Base-by-base conservation (phyloP, 2,797 vertebrate species). In the Enteromius mattozi region DNA sequence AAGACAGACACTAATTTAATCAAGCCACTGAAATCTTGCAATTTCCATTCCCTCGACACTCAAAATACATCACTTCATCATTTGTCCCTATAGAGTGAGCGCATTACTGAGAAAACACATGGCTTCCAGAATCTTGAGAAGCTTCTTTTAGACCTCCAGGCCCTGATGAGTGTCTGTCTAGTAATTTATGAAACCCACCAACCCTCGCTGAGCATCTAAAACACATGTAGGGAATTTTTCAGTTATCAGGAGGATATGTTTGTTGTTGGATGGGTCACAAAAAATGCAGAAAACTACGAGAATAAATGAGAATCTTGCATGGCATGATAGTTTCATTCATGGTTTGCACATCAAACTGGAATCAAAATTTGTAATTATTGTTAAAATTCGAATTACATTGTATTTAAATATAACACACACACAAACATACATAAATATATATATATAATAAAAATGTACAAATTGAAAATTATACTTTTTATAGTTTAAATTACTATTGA, bases 1-100 rank as follows among this genome's bases (percentile, higher is more conserved):
- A 14, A 9, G 66, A 78, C 63, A 65, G 63, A 27, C 8, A 7
- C 13, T 84, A 45, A 70, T 70, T 78, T 59, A 77, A 78, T 45
- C 63, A 78, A 70, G 49, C 49, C 6, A 3, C 24, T 78, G 49
- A 61, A 61, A 78, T 59, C 37, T 14, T 49, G 6, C 24, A 35
- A 21, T 69, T 83, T 84, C 21, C 37, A 51, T 70, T 71, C 47
- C n/a, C 3, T 68, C 33, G n/a, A 35, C 74, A 70, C 51, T 71
- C 21, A 35, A 45, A 56, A 71, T 21, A n/a, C 35, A 30, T 42
- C 74, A 56, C 33, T 78, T 78, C 19, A 78, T 78, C 65, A 27
- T 21, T 47, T 42, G 3, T 13, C 27, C 7, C 65, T 78, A 9
- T 59, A 10, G 70, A 49, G 42, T 7, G 3, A 9, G 16, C 0